Evolutionary conservation across 2,113 vertebrate species (phyloP).

Genomic region (Pantherophis guttatus): DNA sequence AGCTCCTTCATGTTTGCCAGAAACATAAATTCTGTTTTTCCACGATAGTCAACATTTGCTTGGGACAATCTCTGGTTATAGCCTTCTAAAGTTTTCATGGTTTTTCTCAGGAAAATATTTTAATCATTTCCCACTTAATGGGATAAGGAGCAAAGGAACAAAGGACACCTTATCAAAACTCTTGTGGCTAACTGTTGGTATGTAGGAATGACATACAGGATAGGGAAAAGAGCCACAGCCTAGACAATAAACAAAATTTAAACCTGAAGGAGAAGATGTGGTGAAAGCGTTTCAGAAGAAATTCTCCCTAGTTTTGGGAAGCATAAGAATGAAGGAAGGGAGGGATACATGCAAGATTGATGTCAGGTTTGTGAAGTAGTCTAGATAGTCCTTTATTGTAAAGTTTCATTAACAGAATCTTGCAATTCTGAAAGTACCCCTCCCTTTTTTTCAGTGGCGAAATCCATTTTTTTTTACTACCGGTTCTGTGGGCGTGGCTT

Average conservation of each 20-base stretch:
- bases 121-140: neutral
- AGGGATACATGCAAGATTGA: no score
- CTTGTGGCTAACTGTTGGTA: neutral
- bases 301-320: no score
- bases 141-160: neutral
- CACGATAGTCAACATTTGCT: neutral
- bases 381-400: neutral
- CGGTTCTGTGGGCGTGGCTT: no score
- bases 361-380: no score
- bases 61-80: neutral
- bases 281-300: no score
- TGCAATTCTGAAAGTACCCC: neutral
- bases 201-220: no score
- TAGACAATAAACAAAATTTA: no score
- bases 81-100: neutral
- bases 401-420: neutral
- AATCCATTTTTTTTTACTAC: no score
- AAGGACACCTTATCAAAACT: neutral
- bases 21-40: neutral
- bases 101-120: neutral
- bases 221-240: no score
- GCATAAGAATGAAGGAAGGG: no score
- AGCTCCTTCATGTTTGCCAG: no score
- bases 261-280: no score
- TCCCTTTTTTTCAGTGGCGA: neutral